Evolutionary conservation across 2,888 invertebrate genomes (phyloP).

Genomic region (Phania funesta): DNA sequence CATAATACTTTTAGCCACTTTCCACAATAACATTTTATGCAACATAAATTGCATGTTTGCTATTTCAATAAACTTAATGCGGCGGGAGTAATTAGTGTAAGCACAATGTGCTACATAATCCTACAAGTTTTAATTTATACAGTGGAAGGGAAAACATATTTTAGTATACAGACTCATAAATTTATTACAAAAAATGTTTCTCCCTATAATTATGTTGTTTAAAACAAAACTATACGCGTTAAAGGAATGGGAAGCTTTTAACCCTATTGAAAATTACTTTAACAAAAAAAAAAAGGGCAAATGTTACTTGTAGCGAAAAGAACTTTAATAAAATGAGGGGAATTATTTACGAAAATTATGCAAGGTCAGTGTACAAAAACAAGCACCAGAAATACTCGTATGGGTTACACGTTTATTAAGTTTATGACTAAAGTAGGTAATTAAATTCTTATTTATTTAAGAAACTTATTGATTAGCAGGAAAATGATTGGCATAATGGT

Average conservation of each 20-base stretch:
- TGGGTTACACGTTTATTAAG: too few species aligned
- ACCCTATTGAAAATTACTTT: not conserved
- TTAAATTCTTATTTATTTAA: too few species aligned
- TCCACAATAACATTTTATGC: not conserved
- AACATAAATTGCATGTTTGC: slow-evolving; percentile 32
- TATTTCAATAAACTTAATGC: slow-evolving; percentile 41
- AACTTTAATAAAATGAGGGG: too few species aligned
- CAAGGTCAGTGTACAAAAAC: too few species aligned
- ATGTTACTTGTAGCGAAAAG: not conserved
- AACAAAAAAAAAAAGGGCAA: not conserved
- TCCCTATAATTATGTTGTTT: not conserved
- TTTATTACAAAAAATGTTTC: not conserved
- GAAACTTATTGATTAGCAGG: too few species aligned
- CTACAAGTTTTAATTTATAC: slow-evolving; percentile 15
- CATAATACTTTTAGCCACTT: slow-evolving; percentile 13
- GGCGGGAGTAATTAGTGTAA: slow-evolving; percentile 46
- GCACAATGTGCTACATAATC: not conserved
- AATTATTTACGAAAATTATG: too few species aligned
- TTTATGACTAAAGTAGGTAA: too few species aligned
- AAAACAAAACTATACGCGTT: not conserved
- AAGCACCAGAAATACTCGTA: too few species aligned
- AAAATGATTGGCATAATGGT: too few species aligned
- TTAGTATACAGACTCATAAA: not conserved
- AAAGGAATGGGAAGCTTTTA: slow-evolving; percentile 24
- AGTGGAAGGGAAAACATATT: not conserved